These are phyloP conservation scores for Drosophila melanosoma DNA, from an alignment of 2,888 invertebrate species.

Conservation along the genomic window DNA sequence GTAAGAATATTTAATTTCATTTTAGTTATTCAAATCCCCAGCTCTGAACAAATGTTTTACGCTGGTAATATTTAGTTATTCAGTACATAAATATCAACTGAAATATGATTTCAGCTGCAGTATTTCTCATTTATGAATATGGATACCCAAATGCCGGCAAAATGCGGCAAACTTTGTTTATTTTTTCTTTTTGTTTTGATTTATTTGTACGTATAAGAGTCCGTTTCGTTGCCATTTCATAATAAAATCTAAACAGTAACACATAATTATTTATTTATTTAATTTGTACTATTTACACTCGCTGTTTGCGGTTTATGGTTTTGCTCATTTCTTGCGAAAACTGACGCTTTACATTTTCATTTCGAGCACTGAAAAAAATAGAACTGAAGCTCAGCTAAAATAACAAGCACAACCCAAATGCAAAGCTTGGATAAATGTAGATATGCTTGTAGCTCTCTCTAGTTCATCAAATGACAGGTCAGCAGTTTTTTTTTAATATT, in stretches of 20 bases:
- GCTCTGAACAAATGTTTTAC: not conserved
- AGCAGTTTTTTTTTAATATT: slow-evolving; percentile 45
- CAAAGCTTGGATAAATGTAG: slow-evolving; percentile 54
- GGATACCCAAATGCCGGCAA: not conserved
- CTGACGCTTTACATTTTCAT: slow-evolving; percentile 40
- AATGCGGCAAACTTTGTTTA: slow-evolving; percentile 7
- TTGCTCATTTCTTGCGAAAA: slow-evolving; percentile 55
- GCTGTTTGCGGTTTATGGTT: slow-evolving; percentile 12
- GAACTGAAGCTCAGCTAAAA: slow-evolving; percentile 35
- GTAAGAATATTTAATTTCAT: not conserved
- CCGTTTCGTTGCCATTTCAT: slow-evolving; percentile 39
- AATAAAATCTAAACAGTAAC: slow-evolving; percentile 31
- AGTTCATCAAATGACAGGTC: slow-evolving; percentile 61
- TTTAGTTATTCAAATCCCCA: not conserved
- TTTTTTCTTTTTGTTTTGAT: slow-evolving; percentile 4
- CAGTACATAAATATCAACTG: not conserved
- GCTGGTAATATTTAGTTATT: not conserved
- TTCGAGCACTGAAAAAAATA: slow-evolving; percentile 29
- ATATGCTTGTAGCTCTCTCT: slow-evolving; percentile 31
- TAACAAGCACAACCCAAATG: slow-evolving; percentile 31
- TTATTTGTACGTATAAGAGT: slow-evolving; percentile 25
- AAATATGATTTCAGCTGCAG: slow-evolving; percentile 8
- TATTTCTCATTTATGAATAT: slow-evolving; percentile 18
- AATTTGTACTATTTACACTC: slow-evolving; percentile 11
- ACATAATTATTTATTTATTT: slow-evolving; percentile 43